Base-by-base conservation (phyloP, 2,113 vertebrate species). In the Trichechus manatus region DNA sequence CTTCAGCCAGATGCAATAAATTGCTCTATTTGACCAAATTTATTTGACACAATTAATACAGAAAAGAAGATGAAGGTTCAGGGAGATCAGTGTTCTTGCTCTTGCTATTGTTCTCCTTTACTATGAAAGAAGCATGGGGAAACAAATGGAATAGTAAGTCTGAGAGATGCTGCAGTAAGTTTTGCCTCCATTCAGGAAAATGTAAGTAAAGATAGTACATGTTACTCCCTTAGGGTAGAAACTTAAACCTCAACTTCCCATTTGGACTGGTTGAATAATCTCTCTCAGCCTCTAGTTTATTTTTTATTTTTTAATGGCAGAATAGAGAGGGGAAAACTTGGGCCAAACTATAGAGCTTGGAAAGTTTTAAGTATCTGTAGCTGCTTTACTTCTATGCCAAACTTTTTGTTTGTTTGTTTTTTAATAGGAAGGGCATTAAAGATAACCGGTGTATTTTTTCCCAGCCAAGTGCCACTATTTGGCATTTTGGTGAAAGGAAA, bases 341-440 rank as follows among this genome's bases (percentile, higher is more conserved):
- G 11, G 42, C 84, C 19, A 87, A 91, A 83, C 23, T 84, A 5
- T 68, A 77, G n/a, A 91, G 19, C 72, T 56, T 96, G 79, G 79
- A 92, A 97, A 87, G 25, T 91, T 95, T 74, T 29, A 91, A 91
- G 59, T 84, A 53, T 68, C 79, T 94, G 8, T 78, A 91, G 68
- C 61, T 70, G 36, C 25, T 84, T 89, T 94, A 50, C 87, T 94
- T 95, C 39, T 23, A 3, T 74, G 83, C 33, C 89, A 77, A 56
- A 61, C 5, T 36, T 83, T 78, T 94, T 91, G 39, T 66, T 81
- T 78, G 9, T 72, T 1, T 70, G n/a, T 66, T 27, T 31, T 61
- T 92, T 61, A 77, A 74, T 63, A 74, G 74, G 78, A 92, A 97
- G 29, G 19, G 39, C 66, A 94, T 92, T 97, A 87, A 96, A 94